Conservation (phyloP, 2,888 invertebrate species). For the Gibbula magus region DNA sequence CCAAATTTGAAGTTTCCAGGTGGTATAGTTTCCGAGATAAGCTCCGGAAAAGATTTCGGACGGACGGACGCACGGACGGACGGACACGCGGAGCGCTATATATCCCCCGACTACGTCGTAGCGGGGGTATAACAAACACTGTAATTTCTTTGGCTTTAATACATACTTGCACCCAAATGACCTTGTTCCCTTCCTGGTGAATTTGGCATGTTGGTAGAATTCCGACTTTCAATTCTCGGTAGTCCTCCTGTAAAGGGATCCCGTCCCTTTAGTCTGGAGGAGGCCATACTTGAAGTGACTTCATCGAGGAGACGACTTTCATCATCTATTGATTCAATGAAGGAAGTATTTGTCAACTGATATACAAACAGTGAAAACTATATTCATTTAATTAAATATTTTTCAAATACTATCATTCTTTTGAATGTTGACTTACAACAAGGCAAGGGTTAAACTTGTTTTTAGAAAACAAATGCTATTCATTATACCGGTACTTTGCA, state of each 20-base stretch:
- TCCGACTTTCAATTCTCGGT: conserved; percentile 48
- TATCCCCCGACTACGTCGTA: too few species aligned
- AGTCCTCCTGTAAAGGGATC: conserved; percentile 59
- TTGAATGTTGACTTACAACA: too few species aligned
- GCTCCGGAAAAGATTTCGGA: too few species aligned
- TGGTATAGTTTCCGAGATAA: too few species aligned
- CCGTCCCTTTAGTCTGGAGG: conserved; percentile 49
- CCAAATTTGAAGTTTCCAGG: too few species aligned
- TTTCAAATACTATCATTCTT: too few species aligned
- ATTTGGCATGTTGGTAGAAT: conserved; percentile 37
- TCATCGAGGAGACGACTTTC: conserved; percentile 68
- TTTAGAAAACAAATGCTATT: too few species aligned
- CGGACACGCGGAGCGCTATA: too few species aligned
- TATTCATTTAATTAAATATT: background rate
- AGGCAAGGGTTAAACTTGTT: background rate
- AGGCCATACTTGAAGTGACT: conserved; percentile 66
- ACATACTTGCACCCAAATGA: background rate
- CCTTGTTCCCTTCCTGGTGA: background rate
- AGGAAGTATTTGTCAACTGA: background rate
- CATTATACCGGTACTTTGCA: too few species aligned
- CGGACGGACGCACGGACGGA: too few species aligned
- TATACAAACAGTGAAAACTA: background rate
- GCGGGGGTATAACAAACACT: too few species aligned
- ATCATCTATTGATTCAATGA: conserved; percentile 62
- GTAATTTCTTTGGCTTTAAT: too few species aligned